These are phyloP conservation scores for Danio rerio DNA, from an alignment of 2,113 vertebrate species.

Conservation along the genomic window DNA sequence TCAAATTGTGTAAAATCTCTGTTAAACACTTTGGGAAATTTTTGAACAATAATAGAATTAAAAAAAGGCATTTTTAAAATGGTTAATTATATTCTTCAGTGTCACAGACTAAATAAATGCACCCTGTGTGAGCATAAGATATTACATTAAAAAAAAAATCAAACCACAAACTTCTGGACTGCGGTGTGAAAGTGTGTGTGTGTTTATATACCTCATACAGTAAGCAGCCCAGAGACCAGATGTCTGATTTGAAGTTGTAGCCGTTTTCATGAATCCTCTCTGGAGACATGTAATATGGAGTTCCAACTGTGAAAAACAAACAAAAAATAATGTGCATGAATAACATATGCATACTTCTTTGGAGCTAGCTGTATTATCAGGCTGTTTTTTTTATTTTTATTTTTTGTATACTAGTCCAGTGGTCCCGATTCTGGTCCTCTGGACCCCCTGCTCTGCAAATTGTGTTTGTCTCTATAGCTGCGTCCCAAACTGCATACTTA, in stretches of 20 bases:
- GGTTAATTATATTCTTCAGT: background rate
- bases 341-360: too few relatives aligned
- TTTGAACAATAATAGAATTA: too few relatives aligned
- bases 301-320: constrained; percentile 86
- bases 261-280: constrained; percentile 98
- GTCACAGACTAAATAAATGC: background rate
- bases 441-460: too few relatives aligned
- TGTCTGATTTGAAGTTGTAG: constrained; percentile 99
- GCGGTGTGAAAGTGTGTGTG: background rate
- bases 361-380: background rate
- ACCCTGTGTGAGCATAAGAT: background rate
- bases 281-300: constrained; percentile 98
- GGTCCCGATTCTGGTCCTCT: too few relatives aligned
- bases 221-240: constrained; percentile 98
- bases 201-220: constrained; percentile 88
- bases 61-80: background rate
- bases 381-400: too few relatives aligned
- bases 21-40: too few relatives aligned
- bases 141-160: background rate
- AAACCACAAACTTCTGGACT: too few relatives aligned
- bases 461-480: too few relatives aligned
- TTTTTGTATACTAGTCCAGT: too few relatives aligned
- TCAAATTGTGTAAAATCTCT: too few relatives aligned
- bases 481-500: too few relatives aligned
- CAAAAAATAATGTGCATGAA: too few relatives aligned